Percentiles rank a stretch among this genome's conserved stretches.
Conservation (phyloP, 2,888 invertebrate genomes). For the Epiblema foenella region DNA sequence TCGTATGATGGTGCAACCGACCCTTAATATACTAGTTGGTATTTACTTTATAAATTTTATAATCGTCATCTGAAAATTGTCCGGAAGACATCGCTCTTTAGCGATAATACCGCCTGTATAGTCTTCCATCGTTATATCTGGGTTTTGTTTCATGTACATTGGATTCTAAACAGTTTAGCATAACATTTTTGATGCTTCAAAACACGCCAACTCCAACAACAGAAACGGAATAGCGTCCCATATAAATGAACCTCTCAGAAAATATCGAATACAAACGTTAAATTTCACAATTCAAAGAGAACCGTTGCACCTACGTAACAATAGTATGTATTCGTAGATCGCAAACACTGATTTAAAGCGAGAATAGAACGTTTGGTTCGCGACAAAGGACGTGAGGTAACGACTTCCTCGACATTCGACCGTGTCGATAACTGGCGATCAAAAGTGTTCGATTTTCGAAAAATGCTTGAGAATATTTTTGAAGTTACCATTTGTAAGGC, state of each 20-base stretch:
- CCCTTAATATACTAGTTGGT: too few relatives aligned
- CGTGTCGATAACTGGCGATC: slow-evolving; percentile 38
- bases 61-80: too few relatives aligned
- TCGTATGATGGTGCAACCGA: too few relatives aligned
- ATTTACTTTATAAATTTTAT: too few relatives aligned
- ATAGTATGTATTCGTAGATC: slow-evolving; percentile 41
- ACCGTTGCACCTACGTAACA: slow-evolving; percentile 37
- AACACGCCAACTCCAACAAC: slow-evolving; percentile 29
- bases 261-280: slow-evolving; percentile 43
- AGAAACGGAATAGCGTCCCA: slow-evolving; percentile 30
- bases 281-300: slow-evolving; percentile 42
- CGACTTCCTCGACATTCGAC: slow-evolving; percentile 41
- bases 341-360: slow-evolving; percentile 44
- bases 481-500: slow-evolving; percentile 1
- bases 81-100: too few relatives aligned
- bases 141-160: too few relatives aligned
- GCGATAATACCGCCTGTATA: too few relatives aligned
- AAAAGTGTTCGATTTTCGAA: slow-evolving; percentile 22
- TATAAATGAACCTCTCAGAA: slow-evolving; percentile 38
- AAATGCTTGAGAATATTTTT: slow-evolving; percentile 28
- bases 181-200: slow-evolving; percentile 1
- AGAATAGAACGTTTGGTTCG: slow-evolving; percentile 36
- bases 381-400: slow-evolving; percentile 38
- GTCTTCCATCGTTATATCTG: too few relatives aligned
- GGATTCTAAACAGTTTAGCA: not conserved